phyloP scores from a whole-genome alignment of 1,140 invertebrate species.

The Pectinophora gossypiella region DNA sequence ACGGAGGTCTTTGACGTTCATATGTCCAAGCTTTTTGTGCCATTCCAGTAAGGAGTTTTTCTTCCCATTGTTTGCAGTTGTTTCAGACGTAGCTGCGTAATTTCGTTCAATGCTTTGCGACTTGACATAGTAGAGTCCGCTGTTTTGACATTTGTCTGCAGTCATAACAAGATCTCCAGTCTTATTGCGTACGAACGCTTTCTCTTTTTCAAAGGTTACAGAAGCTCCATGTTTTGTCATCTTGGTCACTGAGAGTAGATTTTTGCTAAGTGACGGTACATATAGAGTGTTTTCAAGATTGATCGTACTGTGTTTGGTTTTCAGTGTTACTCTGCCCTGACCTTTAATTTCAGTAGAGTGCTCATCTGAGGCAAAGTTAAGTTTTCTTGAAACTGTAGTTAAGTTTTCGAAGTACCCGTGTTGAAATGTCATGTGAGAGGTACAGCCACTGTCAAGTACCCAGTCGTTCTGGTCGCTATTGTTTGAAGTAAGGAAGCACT shows the following conservation, averaged over 20 bases:
- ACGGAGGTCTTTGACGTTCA: not conserved
- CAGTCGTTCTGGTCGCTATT: not conserved
- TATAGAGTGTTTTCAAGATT: constrained; percentile 5
- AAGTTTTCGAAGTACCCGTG: constrained; percentile 1
- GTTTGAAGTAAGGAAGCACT: not conserved
- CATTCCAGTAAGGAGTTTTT: not conserved
- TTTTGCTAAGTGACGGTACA: constrained; percentile 1
- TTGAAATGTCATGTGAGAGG: constrained; percentile 8
- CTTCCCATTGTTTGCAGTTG: not conserved
- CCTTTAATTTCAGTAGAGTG: not conserved
- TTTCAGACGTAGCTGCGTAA: not conserved
- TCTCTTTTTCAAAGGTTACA: constrained; percentile 4
- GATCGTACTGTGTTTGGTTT: not conserved
- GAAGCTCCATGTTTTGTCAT: constrained; percentile 3
- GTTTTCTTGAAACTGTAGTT: not conserved
- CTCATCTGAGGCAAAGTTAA: not conserved
- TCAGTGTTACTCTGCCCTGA: constrained; percentile 2
- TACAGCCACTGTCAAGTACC: constrained; percentile 12
- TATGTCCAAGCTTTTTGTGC: not conserved
- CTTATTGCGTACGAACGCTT: not conserved
- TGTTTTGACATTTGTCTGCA: not conserved
- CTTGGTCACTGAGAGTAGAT: constrained; percentile 1
- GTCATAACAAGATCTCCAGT: constrained; percentile 1
- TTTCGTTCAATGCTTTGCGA: not conserved
- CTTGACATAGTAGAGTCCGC: constrained; percentile 4